These are phyloP conservation scores for Corynorhinus townsendii DNA, from an alignment of 2,113 vertebrate genomes.

Conservation along the genomic window DNA sequence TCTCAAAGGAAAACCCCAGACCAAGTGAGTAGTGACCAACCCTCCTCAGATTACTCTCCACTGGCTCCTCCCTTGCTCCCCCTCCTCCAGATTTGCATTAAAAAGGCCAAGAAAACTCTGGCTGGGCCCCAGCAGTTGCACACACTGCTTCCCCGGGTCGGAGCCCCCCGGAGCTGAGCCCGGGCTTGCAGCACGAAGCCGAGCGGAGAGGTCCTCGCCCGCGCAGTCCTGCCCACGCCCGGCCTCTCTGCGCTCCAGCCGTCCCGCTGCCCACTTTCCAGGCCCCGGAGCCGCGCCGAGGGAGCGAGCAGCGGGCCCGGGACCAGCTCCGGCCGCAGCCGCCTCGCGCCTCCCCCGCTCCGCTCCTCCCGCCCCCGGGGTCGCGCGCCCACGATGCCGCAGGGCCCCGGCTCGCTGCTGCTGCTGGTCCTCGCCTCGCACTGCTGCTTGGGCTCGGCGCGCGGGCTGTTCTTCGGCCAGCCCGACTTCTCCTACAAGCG, in stretches of 20 bases:
- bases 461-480: constrained; percentile 92
- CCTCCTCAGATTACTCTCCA: constrained; percentile 74
- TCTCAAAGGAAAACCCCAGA: constrained; percentile 68
- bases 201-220: neutral
- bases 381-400: constrained; percentile 75
- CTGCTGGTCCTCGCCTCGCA: constrained; percentile 79
- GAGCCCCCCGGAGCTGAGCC: constrained; percentile 57
- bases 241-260: neutral
- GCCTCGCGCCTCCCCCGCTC: neutral
- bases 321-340: neutral
- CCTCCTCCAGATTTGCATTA: constrained; percentile 79
- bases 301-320: constrained; percentile 19
- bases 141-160: constrained; percentile 66
- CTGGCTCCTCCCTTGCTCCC: constrained; percentile 82
- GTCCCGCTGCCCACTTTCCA: neutral
- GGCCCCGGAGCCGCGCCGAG: neutral
- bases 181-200: constrained; percentile 42
- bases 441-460: constrained; percentile 80
- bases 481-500: constrained; percentile 91
- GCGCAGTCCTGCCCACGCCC: neutral
- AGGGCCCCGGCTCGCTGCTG: constrained; percentile 68
- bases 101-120: constrained; percentile 78
- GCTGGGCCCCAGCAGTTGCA: constrained; percentile 65
- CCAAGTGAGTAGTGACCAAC: constrained; percentile 76
- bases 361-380: neutral